These are phyloP conservation scores for Icerya purchasi DNA, from an alignment of 2,888 invertebrate genomes.

Conservation along the genomic window DNA sequence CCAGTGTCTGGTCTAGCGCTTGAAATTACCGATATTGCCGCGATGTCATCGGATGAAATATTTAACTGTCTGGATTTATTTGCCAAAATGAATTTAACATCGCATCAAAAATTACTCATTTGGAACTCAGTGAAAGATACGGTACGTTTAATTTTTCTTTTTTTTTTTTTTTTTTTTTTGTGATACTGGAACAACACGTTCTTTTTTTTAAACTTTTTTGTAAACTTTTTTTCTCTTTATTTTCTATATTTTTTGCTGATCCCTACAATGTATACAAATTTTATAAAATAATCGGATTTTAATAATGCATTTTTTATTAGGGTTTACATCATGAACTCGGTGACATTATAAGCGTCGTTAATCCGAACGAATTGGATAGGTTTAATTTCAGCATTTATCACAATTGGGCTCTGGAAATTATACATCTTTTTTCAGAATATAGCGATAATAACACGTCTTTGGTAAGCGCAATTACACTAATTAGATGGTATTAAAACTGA, in stretches of 20 bases:
- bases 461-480: no score
- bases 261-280: no score
- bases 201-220: no score
- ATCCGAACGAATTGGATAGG: not conserved
- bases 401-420: not conserved
- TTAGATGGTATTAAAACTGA: no score
- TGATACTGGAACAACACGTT: no score
- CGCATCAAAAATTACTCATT: not conserved
- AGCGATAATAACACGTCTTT: no score
- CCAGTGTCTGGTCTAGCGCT: not conserved
- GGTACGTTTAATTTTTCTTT: not conserved
- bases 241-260: no score
- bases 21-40: not conserved
- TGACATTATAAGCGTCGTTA: not conserved
- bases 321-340: not conserved
- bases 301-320: not conserved
- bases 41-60: not conserved
- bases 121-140: not conserved
- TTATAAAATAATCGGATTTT: no score
- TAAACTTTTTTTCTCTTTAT: no score
- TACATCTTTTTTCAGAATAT: not conserved
- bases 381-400: not conserved
- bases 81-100: not conserved
- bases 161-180: no score
- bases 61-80: not conserved